Base-by-base conservation (phyloP, 2,888 invertebrate species). In the Dryobota labecula region DNA sequence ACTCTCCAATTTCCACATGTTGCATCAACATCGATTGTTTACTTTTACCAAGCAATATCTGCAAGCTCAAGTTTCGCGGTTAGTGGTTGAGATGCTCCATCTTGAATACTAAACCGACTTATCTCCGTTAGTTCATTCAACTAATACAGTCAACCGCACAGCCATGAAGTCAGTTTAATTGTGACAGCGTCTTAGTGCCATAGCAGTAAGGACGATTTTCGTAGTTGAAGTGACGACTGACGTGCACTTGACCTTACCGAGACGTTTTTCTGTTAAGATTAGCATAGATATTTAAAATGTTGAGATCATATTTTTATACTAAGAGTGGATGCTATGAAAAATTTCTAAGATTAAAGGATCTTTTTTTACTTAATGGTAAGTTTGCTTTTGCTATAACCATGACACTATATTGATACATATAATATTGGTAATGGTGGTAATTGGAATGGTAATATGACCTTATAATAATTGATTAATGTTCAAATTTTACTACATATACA, bases 81-180 rank as follows among this genome's bases (percentile, higher is more conserved):
- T 74, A 60, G 76, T 56, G 30, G 60, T 38, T 64, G 9, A 60
- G 33, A 13, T 15, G 13, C 20, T 1, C n/a, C 13, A 80, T 80
- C 76, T 67, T 81, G 77, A 76, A 77, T 68, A 76, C 45, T 60
- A 77, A 81, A 49, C 13, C 3, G 2, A 45, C 38, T 45, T 18
- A 43, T 77, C 64, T 61, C 11, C 6, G 20, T 51, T 41, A 61
- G 64, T 49, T 66, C 45, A n/a, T 76, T 75, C 54, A 45, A 54
- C 60, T 51, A 47, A 20, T 38, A 64, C 51, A 38, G 51, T 71
- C 43, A 45, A 38, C 43, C 33, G 33, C 27, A 30, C 15, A 6
- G 9, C 11, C 13, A n/a, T 15, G 49, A 1, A 7, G 18, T 27
- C 13, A 38, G n/a, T 9, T 24, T 43, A 30, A 33, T 7, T 58